Evolutionary conservation across 2,888 invertebrate species (phyloP), one percentile per base, ranked within the genome.

Genomic region (Philaethria dido): DNA sequence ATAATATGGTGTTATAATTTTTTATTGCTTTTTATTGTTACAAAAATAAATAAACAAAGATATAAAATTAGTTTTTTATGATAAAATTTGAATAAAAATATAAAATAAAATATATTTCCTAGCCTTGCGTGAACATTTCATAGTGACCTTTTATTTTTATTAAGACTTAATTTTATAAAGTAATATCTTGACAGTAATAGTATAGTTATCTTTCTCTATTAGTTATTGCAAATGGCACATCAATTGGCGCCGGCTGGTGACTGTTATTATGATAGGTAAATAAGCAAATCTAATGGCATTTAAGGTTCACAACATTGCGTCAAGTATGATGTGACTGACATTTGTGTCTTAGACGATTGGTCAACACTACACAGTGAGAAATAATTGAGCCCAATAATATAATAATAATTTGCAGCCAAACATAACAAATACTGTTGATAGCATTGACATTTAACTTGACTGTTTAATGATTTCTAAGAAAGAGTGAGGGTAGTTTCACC

Each of bases 241-340:
- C 77, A 77, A 75, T 76, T 74, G 73, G 73, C 66, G 73, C 72
- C 72, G 75, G 42, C 59, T 59, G 18, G 75, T 76, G 74, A 59
- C 59, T 59, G 29, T 76, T 77, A 78, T 79, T 78, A 81, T 81
- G 78, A 80, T 79, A 78, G 75, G 77, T 78, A 81, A 60, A 60
- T 61, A 63, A 54, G 55, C 59, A 64, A 81, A 80, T 78, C 74
- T 77, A 80, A 83, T 83, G 82, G 74, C 82, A 85, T 83, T 84
- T 81, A 81, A 73, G 82, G 79, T 78, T 77, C 72, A 54, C 71
- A 81, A 39, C 33, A 78, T 83, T 82, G 84, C 85, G 82, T 78
- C 80, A 78, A 69, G 71, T 64, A 73, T 74, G 75, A 73, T 73
- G 75, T 74, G 72, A 74, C 78, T 83, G 84, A 82, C 83, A 82